Percentiles rank a stretch among this genome's conserved stretches.
phyloP scores from a whole-genome alignment of 2,888 invertebrate genomes.

The Tiliacea aurago region DNA sequence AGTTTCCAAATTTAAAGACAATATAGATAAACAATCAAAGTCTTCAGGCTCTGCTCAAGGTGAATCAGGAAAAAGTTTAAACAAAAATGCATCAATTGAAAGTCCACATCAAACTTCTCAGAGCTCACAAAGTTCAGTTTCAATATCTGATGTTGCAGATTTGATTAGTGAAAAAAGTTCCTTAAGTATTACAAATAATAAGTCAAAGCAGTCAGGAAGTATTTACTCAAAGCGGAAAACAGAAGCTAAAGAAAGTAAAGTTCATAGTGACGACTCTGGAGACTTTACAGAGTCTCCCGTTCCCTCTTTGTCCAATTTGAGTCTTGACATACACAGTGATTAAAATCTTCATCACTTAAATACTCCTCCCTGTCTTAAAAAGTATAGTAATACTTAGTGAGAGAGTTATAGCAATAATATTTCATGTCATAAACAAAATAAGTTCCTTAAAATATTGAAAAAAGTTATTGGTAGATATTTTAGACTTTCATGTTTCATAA shows the following conservation, averaged over 20 bases:
- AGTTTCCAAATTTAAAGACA: slow-evolving; percentile 71
- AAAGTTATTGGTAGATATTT: slow-evolving; percentile 25
- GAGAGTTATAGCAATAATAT: slow-evolving; percentile 54
- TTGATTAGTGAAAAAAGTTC: slow-evolving; percentile 84
- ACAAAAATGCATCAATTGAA: slow-evolving; percentile 69
- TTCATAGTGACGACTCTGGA: slow-evolving; percentile 82
- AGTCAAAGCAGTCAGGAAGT: slow-evolving; percentile 63
- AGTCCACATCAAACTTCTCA: slow-evolving; percentile 79
- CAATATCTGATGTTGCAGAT: slow-evolving; percentile 87
- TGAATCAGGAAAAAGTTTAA: slow-evolving; percentile 64
- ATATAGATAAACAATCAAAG: slow-evolving; percentile 56
- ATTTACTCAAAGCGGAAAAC: slow-evolving; percentile 68
- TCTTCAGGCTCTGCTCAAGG: slow-evolving; percentile 62
- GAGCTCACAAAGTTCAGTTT: slow-evolving; percentile 83
- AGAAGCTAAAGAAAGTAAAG: slow-evolving; percentile 69
- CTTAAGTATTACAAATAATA: slow-evolving; percentile 69
- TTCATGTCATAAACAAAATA: slow-evolving; percentile 38
- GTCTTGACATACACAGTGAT: slow-evolving; percentile 87
- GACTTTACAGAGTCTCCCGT: slow-evolving; percentile 86
- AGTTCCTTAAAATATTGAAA: slow-evolving; percentile 54
- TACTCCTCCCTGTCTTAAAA: slow-evolving; percentile 29
- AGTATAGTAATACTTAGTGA: slow-evolving; percentile 28
- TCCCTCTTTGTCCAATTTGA: slow-evolving; percentile 86
- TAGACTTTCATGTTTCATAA: slow-evolving; percentile 26
- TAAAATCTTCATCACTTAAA: slow-evolving; percentile 56